Base-by-base conservation (phyloP, 2,888 invertebrate genomes). In the Agrotis exclamationis region DNA sequence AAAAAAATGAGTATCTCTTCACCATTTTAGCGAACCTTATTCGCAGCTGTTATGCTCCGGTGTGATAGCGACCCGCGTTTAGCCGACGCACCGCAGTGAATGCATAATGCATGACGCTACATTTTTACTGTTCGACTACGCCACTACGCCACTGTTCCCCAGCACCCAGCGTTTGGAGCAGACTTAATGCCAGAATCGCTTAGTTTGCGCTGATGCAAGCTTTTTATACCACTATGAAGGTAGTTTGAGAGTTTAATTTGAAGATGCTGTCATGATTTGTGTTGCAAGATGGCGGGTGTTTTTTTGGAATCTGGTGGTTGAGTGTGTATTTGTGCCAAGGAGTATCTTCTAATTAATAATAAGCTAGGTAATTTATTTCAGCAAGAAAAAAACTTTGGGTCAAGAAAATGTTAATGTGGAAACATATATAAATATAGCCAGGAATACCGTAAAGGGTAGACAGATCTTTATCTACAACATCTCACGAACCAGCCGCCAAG, bases 101-200 rank as follows among this genome's bases (percentile, higher is more conserved):
- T 90, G 90, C 89, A 90, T 90, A 82, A 90, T 90, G 89, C 89
- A 90, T 90, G 89, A 83, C 82, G 84, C 79, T 87, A 90, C 87
- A 90, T 90, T 90, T 89, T 90, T 88, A 87, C 87, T 83, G 85
- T 81, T 82, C 79, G 79, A 56, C 56, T 56, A 48, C 48, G 48
- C 48, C 48, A 48, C 48, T 48, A 56, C 53, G 77, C 67, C 54
- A 72, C 79, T 72, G 47, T 71, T 57, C 62, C 71, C 76, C 77
- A 54, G 63, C 13, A 7, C 80, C 63, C 39, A 80, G 62, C 80
- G 67, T 71, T 82, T 24, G 33, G 13, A 75, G 72, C 76, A 56
- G 63, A 82, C 72, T 85, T 85, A 84, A 87, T 84, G 86, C 80
- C 73, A 82, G 88, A 83, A 89, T 86, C 89, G 87, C 86, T 89